Base-by-base conservation (phyloP, 2,888 invertebrate species). In the Apamea anceps region DNA sequence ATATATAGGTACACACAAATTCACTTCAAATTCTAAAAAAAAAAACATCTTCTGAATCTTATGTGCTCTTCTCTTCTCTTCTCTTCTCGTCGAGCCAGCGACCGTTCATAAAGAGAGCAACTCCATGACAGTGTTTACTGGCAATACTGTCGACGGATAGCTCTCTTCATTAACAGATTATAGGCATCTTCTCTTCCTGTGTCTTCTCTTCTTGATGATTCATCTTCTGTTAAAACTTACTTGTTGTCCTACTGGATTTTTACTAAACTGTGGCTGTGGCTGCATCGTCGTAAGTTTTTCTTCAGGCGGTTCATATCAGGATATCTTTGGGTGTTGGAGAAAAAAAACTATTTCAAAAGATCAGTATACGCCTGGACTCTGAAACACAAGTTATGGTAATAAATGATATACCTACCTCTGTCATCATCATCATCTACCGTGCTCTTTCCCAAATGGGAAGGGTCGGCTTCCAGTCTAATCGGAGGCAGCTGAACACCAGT, bases 71-170 rank as follows among this genome's bases (percentile, higher is more conserved):
- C 62, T 76, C 63, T 86, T 82, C 62, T 76, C 63, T 86, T 74
- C 76, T 85, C 37, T 85, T 77, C 77, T 84, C 48, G 76, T 54
- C 28, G 98, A 96, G 95, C 95, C 97, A 97, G 97, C 97, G 98
- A 98, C 97, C 98, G 98, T 98, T 98, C 98, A 99, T 99, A 99
- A 99, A 99, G 99, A 99, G 99, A 99, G 99, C 99, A 99, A 99
- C 99, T 99, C 99, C 99, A 99, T 99, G 99, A 99, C 99, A 99
- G 99, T 99, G 98, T 98, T 98, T 98, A 97, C 97, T 97, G 97
- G 97, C 98, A 98, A 98, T 99, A 99, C 99, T 99, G 99, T 99
- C 99, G 99, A 99, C 99, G 99, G 99, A 99, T 99, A 99, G 99
- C 99, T 99, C 99, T 99, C 99, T 99, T 99, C 98, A 99, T 98